A percentile compares a stretch with the other conserved stretches of the same genome.
These are phyloP conservation scores for Hoplostethus atlanticus DNA, from an alignment of 2,797 vertebrate genomes.

Conservation along the genomic window DNA sequence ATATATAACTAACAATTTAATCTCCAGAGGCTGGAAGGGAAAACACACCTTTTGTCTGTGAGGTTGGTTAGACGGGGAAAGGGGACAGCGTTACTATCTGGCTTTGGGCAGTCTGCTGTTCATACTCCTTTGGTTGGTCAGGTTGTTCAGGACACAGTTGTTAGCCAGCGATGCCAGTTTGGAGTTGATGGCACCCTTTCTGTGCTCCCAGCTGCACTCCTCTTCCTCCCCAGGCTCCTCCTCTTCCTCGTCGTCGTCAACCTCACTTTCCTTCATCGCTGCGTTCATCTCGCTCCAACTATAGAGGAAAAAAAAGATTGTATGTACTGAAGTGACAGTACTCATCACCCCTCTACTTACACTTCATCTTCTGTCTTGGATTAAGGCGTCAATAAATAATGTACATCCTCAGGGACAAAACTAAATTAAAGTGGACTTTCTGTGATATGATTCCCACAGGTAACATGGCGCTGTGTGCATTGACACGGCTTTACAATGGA, in stretches of 20 bases:
- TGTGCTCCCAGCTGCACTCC: slow-evolving; percentile 63
- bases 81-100: slow-evolving; percentile 74
- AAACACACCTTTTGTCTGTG: slow-evolving; percentile 9
- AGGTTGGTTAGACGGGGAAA: not conserved
- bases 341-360: not conserved
- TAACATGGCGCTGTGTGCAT: not conserved
- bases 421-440: no score
- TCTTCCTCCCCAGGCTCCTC: slow-evolving; percentile 75
- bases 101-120: slow-evolving; percentile 79
- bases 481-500: not conserved
- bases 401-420: no score
- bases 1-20: slow-evolving; percentile 26
- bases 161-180: slow-evolving; percentile 77
- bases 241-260: slow-evolving; percentile 83
- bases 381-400: no score
- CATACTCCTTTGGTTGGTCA: slow-evolving; percentile 76
- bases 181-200: slow-evolving; percentile 71
- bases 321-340: not conserved
- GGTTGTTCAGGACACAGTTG: slow-evolving; percentile 83
- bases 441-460: not conserved
- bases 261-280: slow-evolving; percentile 93
- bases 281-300: slow-evolving; percentile 93
- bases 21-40: not conserved
- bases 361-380: not conserved
- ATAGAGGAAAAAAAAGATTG: not conserved